Percentiles rank a stretch among this genome's conserved stretches.
Conservation (phyloP, 1,140 invertebrate genomes). For the Caenorhabditis latens region DNA sequence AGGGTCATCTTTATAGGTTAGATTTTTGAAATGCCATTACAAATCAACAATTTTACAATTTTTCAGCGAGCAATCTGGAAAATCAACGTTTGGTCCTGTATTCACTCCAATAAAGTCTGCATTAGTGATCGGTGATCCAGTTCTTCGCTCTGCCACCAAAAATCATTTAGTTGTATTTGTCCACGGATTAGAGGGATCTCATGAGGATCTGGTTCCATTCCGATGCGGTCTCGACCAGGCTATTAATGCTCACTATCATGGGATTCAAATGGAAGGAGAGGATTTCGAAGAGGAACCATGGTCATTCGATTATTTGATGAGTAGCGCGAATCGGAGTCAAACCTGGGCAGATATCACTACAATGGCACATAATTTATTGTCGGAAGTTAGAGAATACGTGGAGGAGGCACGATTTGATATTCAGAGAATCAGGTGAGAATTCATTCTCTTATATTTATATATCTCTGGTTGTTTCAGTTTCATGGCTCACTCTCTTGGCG, state of each 20-base stretch:
- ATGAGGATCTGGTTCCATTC: slow-evolving; percentile 55
- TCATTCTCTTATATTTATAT: background rate
- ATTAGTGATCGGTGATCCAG: slow-evolving; percentile 15
- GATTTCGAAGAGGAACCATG: background rate
- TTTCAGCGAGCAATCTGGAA: slow-evolving; percentile 44
- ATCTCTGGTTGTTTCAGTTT: slow-evolving; percentile 46
- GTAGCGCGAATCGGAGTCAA: slow-evolving; percentile 26
- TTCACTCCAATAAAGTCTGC: slow-evolving; percentile 9
- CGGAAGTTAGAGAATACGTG: slow-evolving; percentile 41
- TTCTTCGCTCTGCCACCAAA: background rate
- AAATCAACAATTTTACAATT: background rate
- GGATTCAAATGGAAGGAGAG: slow-evolving; percentile 20
- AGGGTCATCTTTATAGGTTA: slow-evolving; percentile 58
- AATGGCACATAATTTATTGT: slow-evolving; percentile 56
- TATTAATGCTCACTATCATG: slow-evolving; percentile 8
- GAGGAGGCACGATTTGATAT: slow-evolving; percentile 20
- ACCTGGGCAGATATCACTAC: slow-evolving; percentile 59
- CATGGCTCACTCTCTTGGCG: slow-evolving; percentile 68
- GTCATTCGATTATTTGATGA: slow-evolving; percentile 57
- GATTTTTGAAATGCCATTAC: background rate
- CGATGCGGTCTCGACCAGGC: slow-evolving; percentile 34
- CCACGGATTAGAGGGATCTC: slow-evolving; percentile 57
- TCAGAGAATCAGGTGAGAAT: slow-evolving; percentile 45
- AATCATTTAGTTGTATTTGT: slow-evolving; percentile 55
- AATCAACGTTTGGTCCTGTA: background rate